Base-by-base conservation (phyloP, 2,888 invertebrate genomes). In the Sinodicranocentrus sp. region DNA sequence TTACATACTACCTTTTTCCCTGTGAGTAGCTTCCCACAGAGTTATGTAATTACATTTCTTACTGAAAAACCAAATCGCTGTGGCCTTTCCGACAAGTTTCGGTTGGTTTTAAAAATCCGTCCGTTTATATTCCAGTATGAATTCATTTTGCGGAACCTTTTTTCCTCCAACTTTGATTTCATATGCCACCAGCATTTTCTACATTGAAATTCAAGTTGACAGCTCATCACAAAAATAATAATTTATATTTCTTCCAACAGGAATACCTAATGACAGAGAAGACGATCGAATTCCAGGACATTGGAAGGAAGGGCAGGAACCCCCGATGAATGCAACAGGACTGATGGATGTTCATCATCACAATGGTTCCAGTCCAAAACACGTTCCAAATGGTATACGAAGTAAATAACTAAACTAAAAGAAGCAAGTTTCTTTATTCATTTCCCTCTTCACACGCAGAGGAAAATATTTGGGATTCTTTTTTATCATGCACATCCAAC, bases 291-390 rank as follows among this genome's bases (percentile, higher is more conserved):
- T 84, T 52, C 75, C 75, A 63, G 67, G 83, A 21, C 83, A 71
- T 61, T 91, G 91, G 91, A 92, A 92, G 83, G 90, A 90, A 82
- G 87, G 88, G 28, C 89, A 88, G 82, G 87, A 87, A 65, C 82
- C 85, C 28, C 84, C 77, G 28, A 68, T 85, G 65, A 84, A 80
- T 54, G 82, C 87, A n/a, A 82, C 80, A 43, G 79, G 70, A 57
- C 87, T 89, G 73, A 79, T 86, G 28, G 85, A 88, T 70, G 86
- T 89, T 61, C 78, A 86, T 68, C 88, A 88, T 84, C 89, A 89
- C 90, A 91, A 91, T 68, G 87, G 89, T 67, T 84, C 89, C 71
- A 86, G 88, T 72, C 89, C 89, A 33, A 89, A 90, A 85, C 89
- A 80, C 33, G 48, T 89, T 48, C 88, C 88, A 33, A 89, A 90